Conservation (phyloP, 2,888 invertebrate species). For the Vanessa cardui region DNA sequence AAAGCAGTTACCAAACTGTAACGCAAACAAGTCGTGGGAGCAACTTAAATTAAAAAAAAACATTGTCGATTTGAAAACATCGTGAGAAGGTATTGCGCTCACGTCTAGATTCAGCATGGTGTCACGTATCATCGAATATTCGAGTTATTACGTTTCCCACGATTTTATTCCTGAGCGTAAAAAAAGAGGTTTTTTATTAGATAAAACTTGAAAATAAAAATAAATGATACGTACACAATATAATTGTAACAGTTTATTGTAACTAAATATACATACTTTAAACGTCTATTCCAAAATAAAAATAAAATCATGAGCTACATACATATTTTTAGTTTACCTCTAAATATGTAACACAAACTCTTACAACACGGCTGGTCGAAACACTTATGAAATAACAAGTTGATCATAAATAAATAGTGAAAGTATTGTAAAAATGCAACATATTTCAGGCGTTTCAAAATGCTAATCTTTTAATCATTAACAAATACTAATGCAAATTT, state of each 20-base stretch:
- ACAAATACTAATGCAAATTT: background rate
- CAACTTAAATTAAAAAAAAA: conserved; percentile 24
- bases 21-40: conserved; percentile 17
- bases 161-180: background rate
- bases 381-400: conserved; percentile 19
- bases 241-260: background rate
- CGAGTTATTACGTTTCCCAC: conserved; percentile 29
- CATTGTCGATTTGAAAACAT: conserved; percentile 32
- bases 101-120: conserved; percentile 28
- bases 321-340: conserved; percentile 4
- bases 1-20: conserved; percentile 5
- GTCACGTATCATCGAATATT: conserved; percentile 37
- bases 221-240: background rate
- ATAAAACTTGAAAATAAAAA: background rate
- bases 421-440: conserved; percentile 20
- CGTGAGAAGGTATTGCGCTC: conserved; percentile 39
- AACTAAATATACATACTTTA: no score
- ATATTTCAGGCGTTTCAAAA: conserved; percentile 4
- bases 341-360: conserved; percentile 6
- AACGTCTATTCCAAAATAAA: background rate
- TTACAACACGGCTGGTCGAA: conserved; percentile 19
- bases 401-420: conserved; percentile 29
- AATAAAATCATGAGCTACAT: background rate
- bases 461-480: background rate
- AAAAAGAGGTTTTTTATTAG: background rate